Base-by-base conservation (phyloP, 2,888 invertebrate species). In the Drosophila infuscata region DNA sequence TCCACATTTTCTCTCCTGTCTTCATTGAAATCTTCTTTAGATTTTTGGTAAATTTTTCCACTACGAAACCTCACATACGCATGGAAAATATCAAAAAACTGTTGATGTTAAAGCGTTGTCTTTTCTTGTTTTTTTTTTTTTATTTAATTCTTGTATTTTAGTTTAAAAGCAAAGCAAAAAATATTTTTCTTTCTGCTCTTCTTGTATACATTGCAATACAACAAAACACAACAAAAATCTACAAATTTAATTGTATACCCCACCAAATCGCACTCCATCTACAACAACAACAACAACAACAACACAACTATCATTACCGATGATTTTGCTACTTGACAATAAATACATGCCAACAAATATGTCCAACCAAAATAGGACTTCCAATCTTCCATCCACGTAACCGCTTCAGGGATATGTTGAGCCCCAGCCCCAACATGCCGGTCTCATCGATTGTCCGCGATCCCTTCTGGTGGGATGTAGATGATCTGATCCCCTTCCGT, bases 391-490 rank as follows among this genome's bases (percentile, higher is more conserved):
- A 95, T 90, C 95, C 95, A 86, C 94, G 95, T 93, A 93, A 92
- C 92, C 92, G 91, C 73, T 91, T 92, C 81, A 93, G 94, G 93
- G 96, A 96, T 93, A 94, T 97, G 93, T 94, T 97, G 94, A 96
- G 97, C 94, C 97, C 97, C 81, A 96, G 96, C 91, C 96, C 96
- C 64, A 95, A 94, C 91, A 94, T 96, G 91, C 97, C 97, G 70
- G 94, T 96, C 92, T 96, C 96, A 89, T 95, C 96, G 85, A 96
- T 97, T 93, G 96, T 96, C 85, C 95, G 97, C 93, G 97, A 97
- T 94, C 97, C 97, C 91, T 97, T 97, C 96, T 97, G 97, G 97
- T 96, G 96, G 95, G 95, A 95, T 94, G 95, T 96, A 94, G 97
- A 97, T 88, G 95, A 96, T 94, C 95, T 96, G 93, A 95, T 95